A percentile compares a stretch with the other conserved stretches of the same genome.
Evolutionary conservation across 2,888 invertebrate species (phyloP).

Genomic region (Eupithecia inturbata): DNA sequence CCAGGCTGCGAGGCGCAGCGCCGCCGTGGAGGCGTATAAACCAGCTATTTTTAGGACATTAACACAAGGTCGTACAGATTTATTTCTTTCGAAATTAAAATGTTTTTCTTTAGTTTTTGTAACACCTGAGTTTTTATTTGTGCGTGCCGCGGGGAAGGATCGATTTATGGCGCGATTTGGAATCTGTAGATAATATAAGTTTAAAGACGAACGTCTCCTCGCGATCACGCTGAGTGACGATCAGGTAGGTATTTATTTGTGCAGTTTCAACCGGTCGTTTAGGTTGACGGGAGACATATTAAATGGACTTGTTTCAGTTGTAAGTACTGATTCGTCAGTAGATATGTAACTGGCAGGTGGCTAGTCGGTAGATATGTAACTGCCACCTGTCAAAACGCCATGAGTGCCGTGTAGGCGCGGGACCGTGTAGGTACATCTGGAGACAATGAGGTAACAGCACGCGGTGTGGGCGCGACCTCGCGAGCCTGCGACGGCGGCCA

Average conservation of each 20-base stretch:
- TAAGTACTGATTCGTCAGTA: slow-evolving; percentile 1
- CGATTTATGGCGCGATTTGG: slow-evolving; percentile 5
- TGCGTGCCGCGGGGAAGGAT: background rate
- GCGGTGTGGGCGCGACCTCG: background rate
- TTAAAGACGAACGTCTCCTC: background rate
- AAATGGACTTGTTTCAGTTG: background rate
- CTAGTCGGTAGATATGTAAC: background rate
- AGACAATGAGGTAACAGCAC: background rate
- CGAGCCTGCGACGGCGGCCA: background rate
- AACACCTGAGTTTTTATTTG: slow-evolving; percentile 18
- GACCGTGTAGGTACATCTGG: background rate
- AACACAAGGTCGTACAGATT: slow-evolving; percentile 31
- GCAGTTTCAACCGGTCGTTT: background rate
- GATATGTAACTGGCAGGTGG: background rate
- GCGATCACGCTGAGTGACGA: background rate
- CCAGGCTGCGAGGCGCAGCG: slow-evolving; percentile 30
- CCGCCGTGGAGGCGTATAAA: slow-evolving; percentile 27
- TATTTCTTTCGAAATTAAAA: slow-evolving; percentile 31
- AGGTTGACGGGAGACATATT: background rate
- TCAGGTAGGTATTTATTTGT: background rate
- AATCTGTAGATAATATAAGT: background rate
- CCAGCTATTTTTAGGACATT: slow-evolving; percentile 34
- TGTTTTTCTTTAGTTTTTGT: slow-evolving; percentile 31
- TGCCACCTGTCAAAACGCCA: background rate
- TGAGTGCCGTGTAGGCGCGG: too few relatives aligned